Conservation (phyloP, 2,113 vertebrate species). For the Peromyscus leucopus region DNA sequence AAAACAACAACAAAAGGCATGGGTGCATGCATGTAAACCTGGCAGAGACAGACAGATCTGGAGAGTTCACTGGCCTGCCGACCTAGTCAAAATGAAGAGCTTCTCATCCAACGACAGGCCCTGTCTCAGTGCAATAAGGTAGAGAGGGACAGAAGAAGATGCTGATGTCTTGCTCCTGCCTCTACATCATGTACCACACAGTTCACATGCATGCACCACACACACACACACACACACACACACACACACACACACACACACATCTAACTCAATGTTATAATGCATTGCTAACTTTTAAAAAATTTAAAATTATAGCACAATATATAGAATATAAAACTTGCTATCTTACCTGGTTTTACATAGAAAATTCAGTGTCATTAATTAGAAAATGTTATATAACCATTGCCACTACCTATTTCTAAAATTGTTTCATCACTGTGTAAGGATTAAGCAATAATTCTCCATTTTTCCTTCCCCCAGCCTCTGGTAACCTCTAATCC, state of each 20-base stretch:
- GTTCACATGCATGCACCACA: neutral
- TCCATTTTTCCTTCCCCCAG: neutral
- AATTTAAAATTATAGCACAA: neutral
- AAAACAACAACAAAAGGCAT: neutral
- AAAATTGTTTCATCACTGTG: neutral
- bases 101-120: neutral
- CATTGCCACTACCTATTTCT: neutral
- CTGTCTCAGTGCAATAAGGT: neutral
- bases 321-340: neutral
- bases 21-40: too few species aligned
- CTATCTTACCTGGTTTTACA: neutral
- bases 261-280: neutral
- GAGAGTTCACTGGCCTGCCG: neutral
- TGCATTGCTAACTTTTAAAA: neutral
- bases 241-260: neutral
- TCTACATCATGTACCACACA: neutral
- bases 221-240: neutral
- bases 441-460: neutral
- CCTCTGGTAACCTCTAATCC: neutral
- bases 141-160: neutral
- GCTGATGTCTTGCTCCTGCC: neutral
- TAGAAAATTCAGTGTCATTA: slow-evolving; percentile 3
- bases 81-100: neutral
- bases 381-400: neutral
- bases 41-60: neutral